Evolutionary conservation across 2,888 invertebrate genomes (phyloP), one percentile per base, ranked within the genome.

Genomic region (Caenorhabditis angaria): DNA sequence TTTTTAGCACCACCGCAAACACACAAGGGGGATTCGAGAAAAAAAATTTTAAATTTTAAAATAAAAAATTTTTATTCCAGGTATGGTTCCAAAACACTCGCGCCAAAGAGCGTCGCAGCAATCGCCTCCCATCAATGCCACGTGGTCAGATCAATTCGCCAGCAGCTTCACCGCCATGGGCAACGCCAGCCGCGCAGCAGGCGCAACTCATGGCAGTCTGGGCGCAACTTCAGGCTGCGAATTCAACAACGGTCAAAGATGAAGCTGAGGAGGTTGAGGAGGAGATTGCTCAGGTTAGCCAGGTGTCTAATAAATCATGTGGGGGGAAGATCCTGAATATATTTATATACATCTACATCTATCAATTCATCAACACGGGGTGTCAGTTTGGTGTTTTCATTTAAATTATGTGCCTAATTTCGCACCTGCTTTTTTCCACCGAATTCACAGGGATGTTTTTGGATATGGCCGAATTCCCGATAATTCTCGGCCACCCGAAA

Each of bases 11-110:
- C 65, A 61, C 65, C 32, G 32, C 32, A 32, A 64, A 57, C 64
- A 27, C 65, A 41, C 41, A 41, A 20, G 20, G 27, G n/a, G 12
- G 28, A 48, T n/a, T 56, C 28, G 28, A 35, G 32, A 18, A 18
- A 48, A 24, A 24, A 24, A 48, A 28, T 64, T 48, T 57, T n/a
- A n/a, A n/a, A n/a, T 14, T n/a, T n/a, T 18, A 48, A 14, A n/a
- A 4, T 24, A 24, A 20, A 24, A n/a, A 5, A 24, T 24, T 53
- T 20, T 18, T 60, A 41, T 60, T 47, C 24, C 93, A 95, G 90
- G 96, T 95, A 6, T 96, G 96, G 95, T 96, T 96, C 88, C 96
- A 96, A 90, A 96, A 96, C 88, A 94, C 94, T 78, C 91, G 95
- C 77, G 95, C 95, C 0, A 91, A 85, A 61, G 82, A 85, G 61